These are phyloP conservation scores for Meloe dianella DNA, from an alignment of 2,888 invertebrate genomes.

Conservation along the genomic window DNA sequence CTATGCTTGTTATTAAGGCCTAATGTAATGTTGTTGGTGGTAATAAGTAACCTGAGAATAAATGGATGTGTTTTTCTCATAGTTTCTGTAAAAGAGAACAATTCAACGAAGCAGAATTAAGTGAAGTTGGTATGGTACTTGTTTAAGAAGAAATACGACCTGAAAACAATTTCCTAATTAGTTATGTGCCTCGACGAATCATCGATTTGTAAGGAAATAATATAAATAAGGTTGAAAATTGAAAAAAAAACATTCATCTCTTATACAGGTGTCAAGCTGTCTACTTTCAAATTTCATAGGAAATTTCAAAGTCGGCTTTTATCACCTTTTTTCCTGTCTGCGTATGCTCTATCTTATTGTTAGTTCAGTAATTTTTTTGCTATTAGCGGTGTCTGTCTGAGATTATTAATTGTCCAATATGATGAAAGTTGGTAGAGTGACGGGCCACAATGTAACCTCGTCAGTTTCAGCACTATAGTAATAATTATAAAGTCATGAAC, in stretches of 20 bases:
- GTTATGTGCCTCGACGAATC: background rate
- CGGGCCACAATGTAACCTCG: background rate
- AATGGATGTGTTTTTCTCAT: constrained; percentile 43
- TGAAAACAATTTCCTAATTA: constrained; percentile 30
- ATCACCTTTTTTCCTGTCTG: background rate
- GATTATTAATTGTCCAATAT: background rate
- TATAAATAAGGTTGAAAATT: no score
- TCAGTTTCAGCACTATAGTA: constrained; percentile 25
- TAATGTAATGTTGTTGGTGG: constrained; percentile 38
- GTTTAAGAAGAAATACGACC: constrained; percentile 22
- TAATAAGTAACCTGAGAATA: constrained; percentile 43
- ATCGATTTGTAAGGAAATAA: background rate
- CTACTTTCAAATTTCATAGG: background rate
- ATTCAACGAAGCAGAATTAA: constrained; percentile 31
- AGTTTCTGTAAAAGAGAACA: constrained; percentile 23
- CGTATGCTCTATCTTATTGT: background rate
- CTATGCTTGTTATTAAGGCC: constrained; percentile 38
- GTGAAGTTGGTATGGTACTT: constrained; percentile 24
- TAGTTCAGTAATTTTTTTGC: background rate
- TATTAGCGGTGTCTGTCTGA: background rate
- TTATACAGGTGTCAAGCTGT: background rate
- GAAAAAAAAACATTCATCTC: background rate
- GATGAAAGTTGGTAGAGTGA: background rate
- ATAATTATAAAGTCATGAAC: constrained; percentile 27
- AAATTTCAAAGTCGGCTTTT: background rate